Evolutionary conservation across 2,113 vertebrate genomes (phyloP).

Genomic region (Scolopax mira): DNA sequence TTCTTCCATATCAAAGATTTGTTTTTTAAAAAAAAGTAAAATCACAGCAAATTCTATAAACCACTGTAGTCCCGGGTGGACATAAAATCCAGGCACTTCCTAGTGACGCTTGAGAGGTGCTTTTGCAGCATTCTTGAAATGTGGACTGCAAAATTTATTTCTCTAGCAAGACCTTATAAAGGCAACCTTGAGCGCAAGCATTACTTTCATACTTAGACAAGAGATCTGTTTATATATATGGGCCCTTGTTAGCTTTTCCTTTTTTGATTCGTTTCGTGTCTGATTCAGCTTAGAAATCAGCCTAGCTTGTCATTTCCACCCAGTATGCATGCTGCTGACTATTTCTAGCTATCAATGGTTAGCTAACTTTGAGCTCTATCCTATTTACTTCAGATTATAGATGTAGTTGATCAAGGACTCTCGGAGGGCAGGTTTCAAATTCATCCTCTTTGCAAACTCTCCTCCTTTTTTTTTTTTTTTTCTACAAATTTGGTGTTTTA

Average conservation of each 20-base stretch:
- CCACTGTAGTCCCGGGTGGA: not conserved
- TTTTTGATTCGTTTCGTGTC: not conserved
- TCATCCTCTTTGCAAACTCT: not conserved
- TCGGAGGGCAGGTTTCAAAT: not conserved
- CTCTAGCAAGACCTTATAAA: not conserved
- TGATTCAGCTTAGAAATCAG: not conserved
- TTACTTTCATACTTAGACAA: not conserved
- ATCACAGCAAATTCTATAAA: not conserved
- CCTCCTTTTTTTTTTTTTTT: not conserved
- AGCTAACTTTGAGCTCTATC: not conserved
- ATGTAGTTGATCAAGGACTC: not conserved
- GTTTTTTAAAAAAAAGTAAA: not conserved
- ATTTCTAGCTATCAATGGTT: not conserved
- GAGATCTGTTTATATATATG: not conserved
- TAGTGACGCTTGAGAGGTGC: not conserved
- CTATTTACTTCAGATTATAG: not conserved
- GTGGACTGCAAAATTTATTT: not conserved
- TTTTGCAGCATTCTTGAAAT: not conserved
- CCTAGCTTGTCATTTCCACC: not conserved
- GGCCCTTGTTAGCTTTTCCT: not conserved
- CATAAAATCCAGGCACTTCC: not conserved
- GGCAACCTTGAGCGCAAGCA: not conserved
- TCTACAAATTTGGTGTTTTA: not conserved
- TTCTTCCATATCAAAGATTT: not conserved
- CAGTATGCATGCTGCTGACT: not conserved